Base-by-base conservation (phyloP, 1,140 invertebrate species). In the Halyomorpha halys region DNA sequence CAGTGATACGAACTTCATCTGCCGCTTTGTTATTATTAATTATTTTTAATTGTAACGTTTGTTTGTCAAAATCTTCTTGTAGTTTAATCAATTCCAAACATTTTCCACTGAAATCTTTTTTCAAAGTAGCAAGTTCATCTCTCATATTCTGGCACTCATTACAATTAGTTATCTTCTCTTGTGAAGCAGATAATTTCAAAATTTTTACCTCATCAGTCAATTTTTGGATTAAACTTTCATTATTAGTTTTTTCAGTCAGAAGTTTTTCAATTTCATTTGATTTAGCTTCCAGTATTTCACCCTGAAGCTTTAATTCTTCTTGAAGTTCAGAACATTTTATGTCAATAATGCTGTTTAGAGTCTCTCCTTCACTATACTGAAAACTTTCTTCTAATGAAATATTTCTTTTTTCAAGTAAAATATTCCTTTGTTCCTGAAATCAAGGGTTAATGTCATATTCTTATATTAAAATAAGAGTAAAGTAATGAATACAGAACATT, bases 281-380 rank as follows among this genome's bases (percentile, higher is more conserved):
- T 15, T 56, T 56, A 27, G 27, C 53, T 56, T 56, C 53, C 8
- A 56, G 53, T 1, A 56, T 9, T 56, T 56, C 53, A 23, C 18
- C 14, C 14, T 56, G 53, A 19, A 56, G 19, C 23, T 25, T 56
- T 15, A 56, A 25, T 56, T 56, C 53, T 56, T 56, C 53, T 25
- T 56, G 53, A 56, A 56, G 53, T 25, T 56, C 53, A 4, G 53
- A 56, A 56, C 23, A 23, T 25, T 56, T 56, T 1, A 56, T 56
- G 23, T 56, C 53, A 4, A 56, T 25, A 23, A 56, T 56, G 15
- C 53, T 23, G 15, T 23, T 15, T 1, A 56, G 23, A 13, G 53
- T 23, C 18, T 56, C 53, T 23, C 53, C 18, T 16, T 56, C 53
- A 4, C 53, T 21, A 21, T 23, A 23, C 21, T 25, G 18, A 21